phyloP scores from a whole-genome alignment of 2,797 vertebrate genomes.

The Atherinosoma microstoma region DNA sequence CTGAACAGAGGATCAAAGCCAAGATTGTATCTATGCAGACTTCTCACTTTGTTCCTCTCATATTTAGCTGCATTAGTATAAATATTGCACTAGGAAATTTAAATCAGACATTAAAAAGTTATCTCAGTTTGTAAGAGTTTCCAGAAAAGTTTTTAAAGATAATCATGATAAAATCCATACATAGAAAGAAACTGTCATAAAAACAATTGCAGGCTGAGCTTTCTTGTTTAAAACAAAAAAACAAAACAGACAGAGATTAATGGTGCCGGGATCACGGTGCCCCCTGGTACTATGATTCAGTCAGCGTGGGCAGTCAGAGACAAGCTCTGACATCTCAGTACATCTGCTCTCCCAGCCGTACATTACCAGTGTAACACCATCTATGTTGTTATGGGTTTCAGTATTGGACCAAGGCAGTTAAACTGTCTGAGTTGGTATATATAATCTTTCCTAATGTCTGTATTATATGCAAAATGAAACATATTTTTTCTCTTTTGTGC shows the following conservation, averaged over 20 bases:
- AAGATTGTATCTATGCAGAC: not conserved
- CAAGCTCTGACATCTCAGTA: slow-evolving; percentile 62
- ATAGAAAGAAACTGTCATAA: not conserved
- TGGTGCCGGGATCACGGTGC: slow-evolving; percentile 63
- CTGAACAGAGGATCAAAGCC: not conserved
- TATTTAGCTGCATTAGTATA: not conserved
- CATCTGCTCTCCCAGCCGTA: slow-evolving; percentile 65
- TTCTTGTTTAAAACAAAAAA: not conserved
- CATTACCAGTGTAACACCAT: slow-evolving; percentile 56
- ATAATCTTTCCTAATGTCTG: not conserved
- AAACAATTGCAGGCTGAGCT: not conserved
- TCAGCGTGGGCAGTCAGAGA: slow-evolving; percentile 62
- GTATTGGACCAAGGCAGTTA: slow-evolving; percentile 31
- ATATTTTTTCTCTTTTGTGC: not conserved
- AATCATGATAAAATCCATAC: not conserved
- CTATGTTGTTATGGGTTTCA: slow-evolving; percentile 34
- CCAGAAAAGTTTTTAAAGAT: not conserved
- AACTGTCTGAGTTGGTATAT: slow-evolving; percentile 34
- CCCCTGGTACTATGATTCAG: slow-evolving; percentile 67
- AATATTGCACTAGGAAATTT: not conserved
- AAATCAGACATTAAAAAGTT: not conserved
- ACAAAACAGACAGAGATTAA: slow-evolving; percentile 18
- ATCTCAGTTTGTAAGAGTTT: not conserved
- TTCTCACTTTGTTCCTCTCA: not conserved
- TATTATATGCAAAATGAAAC: not conserved